Conservation (phyloP, 2,113 vertebrate genomes). For the Symphodus melops region DNA sequence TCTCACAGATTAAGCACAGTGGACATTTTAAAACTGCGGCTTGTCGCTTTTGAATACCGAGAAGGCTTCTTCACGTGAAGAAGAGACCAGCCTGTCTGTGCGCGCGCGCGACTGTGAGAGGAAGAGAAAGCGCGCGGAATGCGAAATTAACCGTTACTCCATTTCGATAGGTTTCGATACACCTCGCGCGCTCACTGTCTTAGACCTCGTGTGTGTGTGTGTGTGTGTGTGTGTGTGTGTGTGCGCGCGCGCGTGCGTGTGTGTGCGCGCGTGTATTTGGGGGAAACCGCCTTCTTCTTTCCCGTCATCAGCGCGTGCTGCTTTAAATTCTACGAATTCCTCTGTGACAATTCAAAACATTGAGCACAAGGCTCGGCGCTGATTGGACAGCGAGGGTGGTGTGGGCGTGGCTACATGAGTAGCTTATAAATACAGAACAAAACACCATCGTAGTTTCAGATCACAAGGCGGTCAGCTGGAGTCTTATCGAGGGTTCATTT, state of each 20-base stretch:
- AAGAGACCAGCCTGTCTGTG: too few species aligned
- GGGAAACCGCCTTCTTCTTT: conserved; percentile 28
- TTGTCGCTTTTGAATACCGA: not conserved
- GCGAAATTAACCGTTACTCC: not conserved
- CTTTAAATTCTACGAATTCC: conserved; percentile 50
- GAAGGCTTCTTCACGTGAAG: not conserved
- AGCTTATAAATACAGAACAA: not conserved
- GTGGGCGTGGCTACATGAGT: not conserved
- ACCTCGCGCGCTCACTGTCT: not conserved
- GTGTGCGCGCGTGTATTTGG: not conserved
- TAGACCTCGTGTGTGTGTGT: too few species aligned
- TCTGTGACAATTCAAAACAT: conserved; percentile 60
- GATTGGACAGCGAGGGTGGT: conserved; percentile 3
- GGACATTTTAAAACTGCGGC: not conserved
- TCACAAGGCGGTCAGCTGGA: not conserved
- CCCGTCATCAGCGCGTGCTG: conserved; percentile 29
- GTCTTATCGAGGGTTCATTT: too few species aligned
- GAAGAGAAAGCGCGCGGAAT: not conserved
- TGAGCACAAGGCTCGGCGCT: conserved; percentile 14
- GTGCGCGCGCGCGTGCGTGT: not conserved
- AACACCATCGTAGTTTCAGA: not conserved
- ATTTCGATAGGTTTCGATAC: too few species aligned
- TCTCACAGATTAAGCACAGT: not conserved
- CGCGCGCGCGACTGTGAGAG: not conserved
- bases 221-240: too few species aligned